phyloP scores from a whole-genome alignment of 2,113 vertebrate genomes.

The Cynopterus brachyotis region DNA sequence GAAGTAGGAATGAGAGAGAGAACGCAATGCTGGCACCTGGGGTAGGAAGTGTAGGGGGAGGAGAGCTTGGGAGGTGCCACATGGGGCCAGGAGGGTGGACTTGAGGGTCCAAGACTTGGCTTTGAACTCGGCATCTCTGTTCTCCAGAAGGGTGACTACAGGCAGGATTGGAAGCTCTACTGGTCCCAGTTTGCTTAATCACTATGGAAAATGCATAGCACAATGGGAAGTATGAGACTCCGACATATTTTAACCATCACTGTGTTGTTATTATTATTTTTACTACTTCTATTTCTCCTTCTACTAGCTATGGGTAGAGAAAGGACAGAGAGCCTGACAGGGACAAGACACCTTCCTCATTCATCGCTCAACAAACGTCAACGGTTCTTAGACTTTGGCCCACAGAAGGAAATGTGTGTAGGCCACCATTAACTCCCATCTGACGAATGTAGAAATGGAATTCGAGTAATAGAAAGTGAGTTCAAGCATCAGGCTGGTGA shows the following conservation, averaged over 20 bases:
- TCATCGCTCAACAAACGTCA: not conserved
- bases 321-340: not conserved
- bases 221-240: accelerated
- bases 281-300: not conserved
- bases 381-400: not conserved
- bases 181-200: not conserved
- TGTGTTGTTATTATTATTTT: not conserved
- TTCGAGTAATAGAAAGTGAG: not conserved
- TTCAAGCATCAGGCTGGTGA: not conserved
- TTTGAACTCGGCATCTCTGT: not conserved
- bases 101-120: not conserved
- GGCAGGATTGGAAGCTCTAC: not conserved
- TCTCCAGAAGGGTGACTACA: not conserved
- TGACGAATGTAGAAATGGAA: not conserved
- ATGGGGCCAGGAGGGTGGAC: accelerated
- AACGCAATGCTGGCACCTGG: accelerated
- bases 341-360: not conserved
- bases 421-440: not conserved
- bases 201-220: not conserved
- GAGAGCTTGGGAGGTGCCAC: accelerated
- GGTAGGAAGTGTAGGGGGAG: accelerated
- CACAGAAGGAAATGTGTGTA: not conserved
- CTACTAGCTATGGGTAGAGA: not conserved
- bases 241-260: not conserved
- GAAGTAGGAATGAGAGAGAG: not conserved